phyloP scores from a whole-genome alignment of 2,888 invertebrate species.

The Cephalotes varians region DNA sequence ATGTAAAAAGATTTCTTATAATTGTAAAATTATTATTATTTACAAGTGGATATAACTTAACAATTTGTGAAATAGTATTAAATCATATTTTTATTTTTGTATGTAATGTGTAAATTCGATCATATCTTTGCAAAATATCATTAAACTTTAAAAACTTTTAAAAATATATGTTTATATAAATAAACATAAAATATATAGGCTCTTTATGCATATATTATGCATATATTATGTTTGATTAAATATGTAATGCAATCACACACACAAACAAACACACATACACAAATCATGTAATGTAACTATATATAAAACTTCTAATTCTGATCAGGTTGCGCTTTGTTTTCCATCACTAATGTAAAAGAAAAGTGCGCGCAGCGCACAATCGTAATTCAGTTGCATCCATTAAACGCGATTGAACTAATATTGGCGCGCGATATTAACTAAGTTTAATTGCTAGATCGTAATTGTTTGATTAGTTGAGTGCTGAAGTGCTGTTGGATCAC shows the following conservation, averaged over 20 bases:
- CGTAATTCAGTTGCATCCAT: slow-evolving; percentile 55
- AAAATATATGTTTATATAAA: not conserved
- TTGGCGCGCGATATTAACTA: slow-evolving; percentile 63
- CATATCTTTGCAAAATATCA: not conserved
- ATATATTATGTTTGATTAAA: not conserved
- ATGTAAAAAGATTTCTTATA: not conserved
- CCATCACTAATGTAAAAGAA: slow-evolving; percentile 56
- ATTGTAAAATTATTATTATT: slow-evolving; percentile 7
- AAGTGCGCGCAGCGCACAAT: slow-evolving; percentile 43
- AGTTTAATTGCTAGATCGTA: slow-evolving; percentile 55
- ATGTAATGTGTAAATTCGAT: not conserved
- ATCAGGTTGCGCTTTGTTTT: slow-evolving; percentile 40
- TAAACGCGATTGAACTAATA: slow-evolving; percentile 63
- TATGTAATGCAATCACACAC: not conserved
- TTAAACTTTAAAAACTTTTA: not conserved
- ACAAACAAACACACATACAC: too few relatives aligned
- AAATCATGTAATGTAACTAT: slow-evolving; percentile 36
- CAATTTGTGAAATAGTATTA: not conserved
- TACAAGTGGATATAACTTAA: not conserved
- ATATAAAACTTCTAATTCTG: slow-evolving; percentile 58
- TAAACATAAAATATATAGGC: not conserved
- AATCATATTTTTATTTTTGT: not conserved
- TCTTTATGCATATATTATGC: not conserved
- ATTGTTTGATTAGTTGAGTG: slow-evolving; percentile 61
- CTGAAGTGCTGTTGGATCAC: slow-evolving; percentile 50